phyloP scores from a whole-genome alignment of 2,888 invertebrate genomes.

The Stenoptilia bipunctidactyla region DNA sequence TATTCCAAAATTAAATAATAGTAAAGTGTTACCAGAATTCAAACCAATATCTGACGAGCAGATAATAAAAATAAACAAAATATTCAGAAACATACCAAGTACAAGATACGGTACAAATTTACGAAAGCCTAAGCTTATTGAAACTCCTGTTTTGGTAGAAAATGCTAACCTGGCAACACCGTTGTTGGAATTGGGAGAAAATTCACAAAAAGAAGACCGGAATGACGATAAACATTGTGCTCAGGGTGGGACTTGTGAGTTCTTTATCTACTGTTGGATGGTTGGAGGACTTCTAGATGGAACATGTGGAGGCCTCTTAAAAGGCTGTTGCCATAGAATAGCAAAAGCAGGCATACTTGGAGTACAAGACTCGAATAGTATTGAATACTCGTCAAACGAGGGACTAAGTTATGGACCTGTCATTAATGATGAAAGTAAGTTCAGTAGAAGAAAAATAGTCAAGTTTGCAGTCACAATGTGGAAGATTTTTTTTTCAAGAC shows the following conservation, averaged over 20 bases:
- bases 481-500: too few species aligned
- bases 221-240: slow-evolving; percentile 72
- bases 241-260: slow-evolving; percentile 87
- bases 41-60: slow-evolving; percentile 59
- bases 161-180: slow-evolving; percentile 1
- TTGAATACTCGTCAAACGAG: slow-evolving; percentile 74
- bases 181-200: slow-evolving; percentile 15
- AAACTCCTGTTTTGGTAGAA: background rate
- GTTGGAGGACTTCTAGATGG: slow-evolving; percentile 88
- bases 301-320: slow-evolving; percentile 84
- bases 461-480: too few species aligned
- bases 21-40: slow-evolving; percentile 39
- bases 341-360: slow-evolving; percentile 76
- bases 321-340: slow-evolving; percentile 88
- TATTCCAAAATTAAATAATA: slow-evolving; percentile 35
- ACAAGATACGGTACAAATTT: slow-evolving; percentile 32
- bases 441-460: slow-evolving; percentile 3
- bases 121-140: slow-evolving; percentile 23
- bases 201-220: slow-evolving; percentile 22
- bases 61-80: slow-evolving; percentile 44
- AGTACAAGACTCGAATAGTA: slow-evolving; percentile 74
- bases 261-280: slow-evolving; percentile 94
- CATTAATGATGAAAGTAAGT: slow-evolving; percentile 85
- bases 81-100: slow-evolving; percentile 36
- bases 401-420: slow-evolving; percentile 80